phyloP scores from a whole-genome alignment of 1,140 invertebrate species.

The Mylabris phalerata region DNA sequence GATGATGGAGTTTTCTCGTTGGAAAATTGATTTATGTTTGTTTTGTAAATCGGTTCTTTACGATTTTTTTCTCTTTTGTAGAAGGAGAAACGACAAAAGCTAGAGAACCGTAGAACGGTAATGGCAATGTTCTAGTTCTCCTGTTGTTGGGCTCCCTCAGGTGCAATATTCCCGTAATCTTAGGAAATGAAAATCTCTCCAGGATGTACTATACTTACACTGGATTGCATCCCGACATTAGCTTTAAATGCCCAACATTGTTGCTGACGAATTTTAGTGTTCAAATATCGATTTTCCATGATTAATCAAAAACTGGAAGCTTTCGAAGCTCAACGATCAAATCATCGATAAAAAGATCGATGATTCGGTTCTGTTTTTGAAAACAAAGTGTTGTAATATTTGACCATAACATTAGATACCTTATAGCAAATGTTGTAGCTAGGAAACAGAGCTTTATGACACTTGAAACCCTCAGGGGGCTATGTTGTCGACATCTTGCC shows the following conservation, averaged over 20 bases:
- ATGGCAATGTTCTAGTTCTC: constrained; percentile 21
- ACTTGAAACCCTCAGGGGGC: constrained; percentile 7
- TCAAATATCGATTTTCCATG: background rate
- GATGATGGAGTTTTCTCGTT: background rate
- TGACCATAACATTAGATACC: constrained; percentile 6
- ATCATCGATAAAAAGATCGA: too few relatives aligned
- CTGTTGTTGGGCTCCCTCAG: constrained; percentile 21
- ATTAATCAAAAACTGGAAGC: too few relatives aligned
- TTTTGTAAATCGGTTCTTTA: constrained; percentile 5
- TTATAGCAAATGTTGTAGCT: constrained; percentile 2
- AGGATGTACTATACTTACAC: constrained; percentile 16
- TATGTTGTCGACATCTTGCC: constrained; percentile 2
- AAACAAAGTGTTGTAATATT: too few relatives aligned
- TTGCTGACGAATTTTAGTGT: background rate
- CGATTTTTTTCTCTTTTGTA: background rate
- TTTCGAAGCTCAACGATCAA: too few relatives aligned
- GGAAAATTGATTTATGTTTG: background rate
- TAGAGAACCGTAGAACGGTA: constrained; percentile 7
- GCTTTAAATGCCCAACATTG: constrained; percentile 1
- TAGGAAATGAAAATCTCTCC: constrained; percentile 28
- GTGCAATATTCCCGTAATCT: constrained; percentile 29
- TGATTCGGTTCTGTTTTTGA: too few relatives aligned
- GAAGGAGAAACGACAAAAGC: constrained; percentile 1
- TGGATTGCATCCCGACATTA: constrained; percentile 16
- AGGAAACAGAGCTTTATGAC: constrained; percentile 10